Conservation (phyloP, 2,888 invertebrate genomes). For the Drosophila sordidula region DNA sequence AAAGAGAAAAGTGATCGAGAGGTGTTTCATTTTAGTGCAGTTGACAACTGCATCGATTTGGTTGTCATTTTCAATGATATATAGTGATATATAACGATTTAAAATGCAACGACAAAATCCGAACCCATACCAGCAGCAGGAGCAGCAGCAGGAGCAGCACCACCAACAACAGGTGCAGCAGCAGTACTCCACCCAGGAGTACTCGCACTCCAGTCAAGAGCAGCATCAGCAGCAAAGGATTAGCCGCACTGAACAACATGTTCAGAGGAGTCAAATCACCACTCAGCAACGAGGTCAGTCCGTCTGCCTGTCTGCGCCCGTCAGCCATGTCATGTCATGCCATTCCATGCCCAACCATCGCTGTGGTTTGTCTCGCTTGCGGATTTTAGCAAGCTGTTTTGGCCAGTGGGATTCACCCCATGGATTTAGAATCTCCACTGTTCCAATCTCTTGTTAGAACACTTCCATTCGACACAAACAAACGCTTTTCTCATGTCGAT, state of each 20-base stretch:
- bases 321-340: neutral
- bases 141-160: slow-evolving; percentile 85
- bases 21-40: slow-evolving; percentile 75
- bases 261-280: slow-evolving; percentile 91
- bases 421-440: slow-evolving; percentile 77
- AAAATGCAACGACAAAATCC: slow-evolving; percentile 91
- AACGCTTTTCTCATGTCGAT: slow-evolving; percentile 7
- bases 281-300: slow-evolving; percentile 90
- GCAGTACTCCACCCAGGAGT: slow-evolving; percentile 85
- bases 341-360: slow-evolving; percentile 7
- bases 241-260: slow-evolving; percentile 91
- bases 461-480: slow-evolving; percentile 28
- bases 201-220: slow-evolving; percentile 86
- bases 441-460: slow-evolving; percentile 47
- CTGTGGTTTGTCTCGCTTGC: slow-evolving; percentile 5
- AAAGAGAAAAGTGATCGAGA: slow-evolving; percentile 74
- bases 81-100: slow-evolving; percentile 84
- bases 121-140: slow-evolving; percentile 85
- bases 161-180: slow-evolving; percentile 86
- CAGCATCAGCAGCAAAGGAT: slow-evolving; percentile 87
- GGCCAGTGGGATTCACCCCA: slow-evolving; percentile 73
- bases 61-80: slow-evolving; percentile 83
- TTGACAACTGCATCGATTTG: slow-evolving; percentile 74
- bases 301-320: slow-evolving; percentile 21
- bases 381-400: slow-evolving; percentile 35